phyloP scores from a whole-genome alignment of 2,797 vertebrate species.

The Bradypodion ventrale region DNA sequence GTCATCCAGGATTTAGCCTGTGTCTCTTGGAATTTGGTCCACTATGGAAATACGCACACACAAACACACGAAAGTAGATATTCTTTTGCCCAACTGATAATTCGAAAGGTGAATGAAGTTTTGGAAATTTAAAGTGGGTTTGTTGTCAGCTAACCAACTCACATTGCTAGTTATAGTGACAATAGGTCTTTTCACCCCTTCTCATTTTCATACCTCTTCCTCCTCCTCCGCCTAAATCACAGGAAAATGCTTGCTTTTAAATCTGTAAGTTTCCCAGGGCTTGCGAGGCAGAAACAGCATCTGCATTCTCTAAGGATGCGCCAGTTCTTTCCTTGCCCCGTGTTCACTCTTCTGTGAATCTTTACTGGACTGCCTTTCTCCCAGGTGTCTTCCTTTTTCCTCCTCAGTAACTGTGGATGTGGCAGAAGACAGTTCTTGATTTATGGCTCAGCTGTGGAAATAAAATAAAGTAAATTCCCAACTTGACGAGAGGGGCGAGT shows the following conservation, averaged over 20 bases:
- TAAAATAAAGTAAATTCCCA: conserved; percentile 38
- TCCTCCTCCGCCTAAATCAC: fast-evolving
- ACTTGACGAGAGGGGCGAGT: not conserved
- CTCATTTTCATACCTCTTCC: not conserved
- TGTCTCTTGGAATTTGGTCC: not conserved
- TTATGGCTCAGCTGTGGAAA: conserved; percentile 39
- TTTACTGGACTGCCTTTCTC: conserved; percentile 65
- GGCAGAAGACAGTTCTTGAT: conserved; percentile 60
- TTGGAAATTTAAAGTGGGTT: not conserved
- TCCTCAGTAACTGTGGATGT: conserved; percentile 55
- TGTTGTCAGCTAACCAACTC: not conserved
- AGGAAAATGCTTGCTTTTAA: conserved; percentile 52
- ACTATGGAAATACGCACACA: too few relatives aligned
- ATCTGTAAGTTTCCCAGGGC: conserved; percentile 49
- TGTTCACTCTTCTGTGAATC: conserved; percentile 70
- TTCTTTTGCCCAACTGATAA: not conserved
- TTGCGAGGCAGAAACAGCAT: conserved; percentile 51
- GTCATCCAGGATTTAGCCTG: not conserved
- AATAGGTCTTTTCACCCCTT: not conserved
- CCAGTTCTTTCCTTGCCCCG: conserved; percentile 52
- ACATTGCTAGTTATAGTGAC: too few relatives aligned
- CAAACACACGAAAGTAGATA: too few relatives aligned
- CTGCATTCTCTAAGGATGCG: conserved; percentile 62
- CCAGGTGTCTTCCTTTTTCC: conserved; percentile 64
- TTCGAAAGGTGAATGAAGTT: too few relatives aligned